These are phyloP conservation scores for Oxystoma pomonae DNA, from an alignment of 2,888 invertebrate genomes.

Conservation along the genomic window DNA sequence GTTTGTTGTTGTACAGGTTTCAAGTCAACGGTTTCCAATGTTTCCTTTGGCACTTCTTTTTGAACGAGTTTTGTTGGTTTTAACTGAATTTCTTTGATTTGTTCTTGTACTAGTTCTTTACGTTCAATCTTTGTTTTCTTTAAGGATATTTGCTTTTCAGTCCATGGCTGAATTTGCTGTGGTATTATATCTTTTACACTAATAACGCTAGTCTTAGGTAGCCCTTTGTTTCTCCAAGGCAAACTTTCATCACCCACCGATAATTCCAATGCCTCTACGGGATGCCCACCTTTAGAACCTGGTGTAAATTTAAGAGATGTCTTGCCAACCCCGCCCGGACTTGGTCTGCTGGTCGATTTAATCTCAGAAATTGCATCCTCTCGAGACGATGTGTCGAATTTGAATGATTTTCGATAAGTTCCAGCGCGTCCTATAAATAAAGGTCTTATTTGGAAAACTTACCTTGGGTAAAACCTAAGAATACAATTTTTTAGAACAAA, in stretches of 20 bases:
- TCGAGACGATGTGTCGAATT: constrained; percentile 37
- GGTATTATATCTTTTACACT: constrained; percentile 29
- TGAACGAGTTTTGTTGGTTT: constrained; percentile 47
- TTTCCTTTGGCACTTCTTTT: constrained; percentile 46
- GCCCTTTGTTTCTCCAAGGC: constrained; percentile 49
- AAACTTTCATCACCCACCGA: constrained; percentile 54
- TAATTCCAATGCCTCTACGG: constrained; percentile 47
- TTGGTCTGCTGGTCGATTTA: constrained; percentile 29
- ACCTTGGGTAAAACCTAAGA: too few relatives aligned
- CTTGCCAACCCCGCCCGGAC: constrained; percentile 43
- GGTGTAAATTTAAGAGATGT: constrained; percentile 34
- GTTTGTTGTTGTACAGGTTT: too few relatives aligned
- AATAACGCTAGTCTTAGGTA: constrained; percentile 17
- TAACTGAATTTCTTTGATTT: constrained; percentile 50
- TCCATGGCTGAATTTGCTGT: constrained; percentile 54
- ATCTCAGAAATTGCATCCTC: constrained; percentile 36
- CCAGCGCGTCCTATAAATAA: constrained; percentile 53
- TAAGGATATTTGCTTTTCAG: constrained; percentile 58
- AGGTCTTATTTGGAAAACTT: too few relatives aligned
- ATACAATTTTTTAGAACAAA: too few relatives aligned
- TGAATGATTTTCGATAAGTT: constrained; percentile 46
- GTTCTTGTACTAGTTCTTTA: constrained; percentile 46
- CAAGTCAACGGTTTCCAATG: constrained; percentile 50
- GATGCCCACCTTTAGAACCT: constrained; percentile 39
- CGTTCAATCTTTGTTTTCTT: constrained; percentile 48